Percentiles rank a stretch among this genome's conserved stretches.
phyloP scores from a whole-genome alignment of 2,113 vertebrate genomes.

The Chloropsis hardwickii region DNA sequence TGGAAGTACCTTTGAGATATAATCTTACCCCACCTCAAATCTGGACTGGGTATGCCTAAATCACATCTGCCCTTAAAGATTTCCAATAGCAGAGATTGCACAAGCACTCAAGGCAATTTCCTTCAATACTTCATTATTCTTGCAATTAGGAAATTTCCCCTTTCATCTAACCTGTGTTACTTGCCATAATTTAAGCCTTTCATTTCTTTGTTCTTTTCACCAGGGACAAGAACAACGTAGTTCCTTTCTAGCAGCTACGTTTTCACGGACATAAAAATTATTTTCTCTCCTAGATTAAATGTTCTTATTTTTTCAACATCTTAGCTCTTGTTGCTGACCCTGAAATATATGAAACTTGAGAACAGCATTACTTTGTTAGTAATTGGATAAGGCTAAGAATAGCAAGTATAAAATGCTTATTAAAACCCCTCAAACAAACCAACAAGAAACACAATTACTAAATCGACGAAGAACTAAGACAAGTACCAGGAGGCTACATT shows the following conservation, averaged over 20 bases:
- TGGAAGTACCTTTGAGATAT: background rate
- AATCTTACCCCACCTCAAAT: background rate
- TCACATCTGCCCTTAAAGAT: background rate
- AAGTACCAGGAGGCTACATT: background rate
- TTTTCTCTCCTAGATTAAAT: background rate
- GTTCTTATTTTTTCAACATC: background rate
- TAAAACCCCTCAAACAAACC: background rate
- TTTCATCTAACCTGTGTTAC: constrained; percentile 32
- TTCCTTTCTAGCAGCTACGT: background rate
- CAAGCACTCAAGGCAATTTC: background rate
- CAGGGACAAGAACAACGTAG: background rate
- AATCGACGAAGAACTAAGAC: background rate
- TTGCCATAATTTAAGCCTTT: constrained; percentile 4
- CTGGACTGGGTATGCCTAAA: background rate
- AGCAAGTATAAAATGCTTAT: background rate
- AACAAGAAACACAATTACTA: background rate
- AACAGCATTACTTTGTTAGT: background rate
- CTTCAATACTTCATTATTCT: constrained; percentile 7
- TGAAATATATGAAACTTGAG: background rate
- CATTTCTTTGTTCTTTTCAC: constrained; percentile 51
- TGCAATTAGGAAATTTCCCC: constrained; percentile 30
- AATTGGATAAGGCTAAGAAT: background rate
- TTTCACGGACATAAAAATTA: background rate
- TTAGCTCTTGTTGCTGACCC: background rate
- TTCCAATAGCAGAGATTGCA: background rate